Conservation (phyloP, 2,888 invertebrate genomes). For the Parnassius mnemosyne region DNA sequence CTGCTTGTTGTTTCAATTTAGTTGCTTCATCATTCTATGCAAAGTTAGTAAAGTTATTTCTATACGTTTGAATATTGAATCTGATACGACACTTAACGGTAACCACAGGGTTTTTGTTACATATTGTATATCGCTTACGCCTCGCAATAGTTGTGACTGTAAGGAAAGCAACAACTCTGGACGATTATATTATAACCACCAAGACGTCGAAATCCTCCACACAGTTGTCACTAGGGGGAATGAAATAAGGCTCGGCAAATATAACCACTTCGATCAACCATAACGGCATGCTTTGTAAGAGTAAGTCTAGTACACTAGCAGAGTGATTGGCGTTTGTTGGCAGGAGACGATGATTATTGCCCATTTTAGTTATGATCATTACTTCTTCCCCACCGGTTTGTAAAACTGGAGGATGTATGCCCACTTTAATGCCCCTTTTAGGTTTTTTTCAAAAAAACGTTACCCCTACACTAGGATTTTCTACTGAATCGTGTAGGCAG, state of each 20-base stretch:
- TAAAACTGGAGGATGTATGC: too few relatives aligned
- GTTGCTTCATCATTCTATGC: too few relatives aligned
- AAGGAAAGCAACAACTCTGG: neutral
- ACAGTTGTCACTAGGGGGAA: constrained; percentile 18
- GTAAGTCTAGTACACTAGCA: constrained; percentile 29
- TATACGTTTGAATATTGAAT: too few relatives aligned
- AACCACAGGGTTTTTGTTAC: too few relatives aligned
- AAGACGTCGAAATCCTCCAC: constrained; percentile 10
- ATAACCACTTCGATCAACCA: constrained; percentile 27
- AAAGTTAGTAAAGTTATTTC: neutral
- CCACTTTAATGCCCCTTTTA: too few relatives aligned
- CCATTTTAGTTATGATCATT: neutral
- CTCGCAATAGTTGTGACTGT: neutral
- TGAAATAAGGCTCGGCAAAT: constrained; percentile 23
- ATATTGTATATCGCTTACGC: neutral
- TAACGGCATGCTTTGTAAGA: constrained; percentile 29
- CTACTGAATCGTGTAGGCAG: too few relatives aligned
- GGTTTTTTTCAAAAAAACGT: too few relatives aligned
- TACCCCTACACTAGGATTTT: too few relatives aligned
- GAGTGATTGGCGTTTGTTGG: constrained; percentile 30
- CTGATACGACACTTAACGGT: too few relatives aligned
- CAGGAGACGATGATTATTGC: constrained; percentile 4
- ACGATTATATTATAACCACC: constrained; percentile 5
- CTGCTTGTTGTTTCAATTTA: too few relatives aligned
- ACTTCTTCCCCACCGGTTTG: neutral